A percentile compares a stretch with the other conserved stretches of the same genome.
Evolutionary conservation across 1,140 invertebrate genomes (phyloP).

Genomic region (Polypedilum pembai): DNA sequence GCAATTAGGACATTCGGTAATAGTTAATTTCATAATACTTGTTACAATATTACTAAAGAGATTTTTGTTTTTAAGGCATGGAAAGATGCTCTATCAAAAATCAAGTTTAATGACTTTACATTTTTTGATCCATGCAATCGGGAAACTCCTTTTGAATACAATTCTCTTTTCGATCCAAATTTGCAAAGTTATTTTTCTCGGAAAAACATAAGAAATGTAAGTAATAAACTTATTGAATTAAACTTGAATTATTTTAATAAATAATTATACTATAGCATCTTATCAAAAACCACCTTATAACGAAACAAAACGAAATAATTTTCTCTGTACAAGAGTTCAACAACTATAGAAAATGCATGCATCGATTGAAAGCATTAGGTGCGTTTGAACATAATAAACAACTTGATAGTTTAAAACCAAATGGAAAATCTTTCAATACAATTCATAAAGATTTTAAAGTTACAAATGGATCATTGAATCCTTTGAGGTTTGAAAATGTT

Average conservation of each 20-base stretch:
- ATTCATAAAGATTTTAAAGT: too few species aligned
- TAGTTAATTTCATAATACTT: conserved; percentile 9
- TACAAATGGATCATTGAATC: too few species aligned
- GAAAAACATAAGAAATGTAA: conserved; percentile 36
- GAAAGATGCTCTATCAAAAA: conserved; percentile 12
- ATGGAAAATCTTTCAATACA: too few species aligned
- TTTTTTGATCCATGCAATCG: conserved; percentile 33
- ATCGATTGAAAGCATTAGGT: conserved; percentile 35
- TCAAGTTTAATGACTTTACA: conserved; percentile 36
- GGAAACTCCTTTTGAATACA: conserved; percentile 37
- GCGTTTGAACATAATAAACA: too few species aligned
- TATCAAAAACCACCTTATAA: conserved; percentile 39
- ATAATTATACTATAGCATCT: conserved; percentile 33
- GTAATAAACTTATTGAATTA: conserved; percentile 19
- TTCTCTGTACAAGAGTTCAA: conserved; percentile 42
- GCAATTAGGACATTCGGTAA: conserved; percentile 40
- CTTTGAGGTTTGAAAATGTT: too few species aligned
- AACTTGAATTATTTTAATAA: neutral
- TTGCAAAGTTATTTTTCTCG: conserved; percentile 40
- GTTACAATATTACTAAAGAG: too few species aligned
- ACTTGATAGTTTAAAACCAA: too few species aligned
- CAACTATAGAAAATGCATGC: conserved; percentile 38
- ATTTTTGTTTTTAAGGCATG: neutral
- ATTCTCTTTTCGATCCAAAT: conserved; percentile 40
- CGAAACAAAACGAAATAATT: conserved; percentile 40